Conservation (phyloP, 1,140 invertebrate genomes). For the Ericerus pela region DNA sequence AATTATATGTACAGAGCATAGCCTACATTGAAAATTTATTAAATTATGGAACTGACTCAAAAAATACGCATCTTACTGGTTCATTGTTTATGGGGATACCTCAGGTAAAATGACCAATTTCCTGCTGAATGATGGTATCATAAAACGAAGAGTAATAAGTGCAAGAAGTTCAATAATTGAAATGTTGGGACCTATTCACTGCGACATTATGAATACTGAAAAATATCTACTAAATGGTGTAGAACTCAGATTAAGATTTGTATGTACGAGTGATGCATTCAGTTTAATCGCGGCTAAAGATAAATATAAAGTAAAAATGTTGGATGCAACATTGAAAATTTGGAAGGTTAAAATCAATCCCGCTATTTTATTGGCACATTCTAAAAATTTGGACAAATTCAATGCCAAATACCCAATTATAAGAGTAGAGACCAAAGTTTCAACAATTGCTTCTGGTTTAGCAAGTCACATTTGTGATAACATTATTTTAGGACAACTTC, state of each 20-base stretch:
- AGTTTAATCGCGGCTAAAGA: slow-evolving; percentile 24
- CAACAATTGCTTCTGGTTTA: slow-evolving; percentile 27
- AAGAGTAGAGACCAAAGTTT: slow-evolving; percentile 29
- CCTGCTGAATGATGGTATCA: slow-evolving; percentile 24
- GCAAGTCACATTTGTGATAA: slow-evolving; percentile 28
- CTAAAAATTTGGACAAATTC: slow-evolving; percentile 27
- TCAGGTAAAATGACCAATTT: slow-evolving; percentile 24
- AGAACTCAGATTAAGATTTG: slow-evolving; percentile 28
- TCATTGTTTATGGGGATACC: slow-evolving; percentile 22
- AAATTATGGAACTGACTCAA: slow-evolving; percentile 29
- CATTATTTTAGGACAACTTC: slow-evolving; percentile 21
- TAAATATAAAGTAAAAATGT: slow-evolving; percentile 20
- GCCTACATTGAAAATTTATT: slow-evolving; percentile 33
- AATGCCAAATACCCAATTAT: slow-evolving; percentile 31
- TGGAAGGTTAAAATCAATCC: slow-evolving; percentile 28
- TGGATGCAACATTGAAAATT: slow-evolving; percentile 27
- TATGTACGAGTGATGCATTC: slow-evolving; percentile 28
- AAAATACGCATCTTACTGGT: slow-evolving; percentile 29
- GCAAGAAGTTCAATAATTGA: slow-evolving; percentile 22
- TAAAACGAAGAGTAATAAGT: slow-evolving; percentile 22
- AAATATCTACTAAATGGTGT: slow-evolving; percentile 31
- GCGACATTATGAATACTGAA: slow-evolving; percentile 28
- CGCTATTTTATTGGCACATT: slow-evolving; percentile 27
- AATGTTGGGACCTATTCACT: slow-evolving; percentile 19
- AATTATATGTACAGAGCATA: slow-evolving; percentile 33